phyloP scores from a whole-genome alignment of 2,113 vertebrate species.

The Drymodes brunneopygia region DNA sequence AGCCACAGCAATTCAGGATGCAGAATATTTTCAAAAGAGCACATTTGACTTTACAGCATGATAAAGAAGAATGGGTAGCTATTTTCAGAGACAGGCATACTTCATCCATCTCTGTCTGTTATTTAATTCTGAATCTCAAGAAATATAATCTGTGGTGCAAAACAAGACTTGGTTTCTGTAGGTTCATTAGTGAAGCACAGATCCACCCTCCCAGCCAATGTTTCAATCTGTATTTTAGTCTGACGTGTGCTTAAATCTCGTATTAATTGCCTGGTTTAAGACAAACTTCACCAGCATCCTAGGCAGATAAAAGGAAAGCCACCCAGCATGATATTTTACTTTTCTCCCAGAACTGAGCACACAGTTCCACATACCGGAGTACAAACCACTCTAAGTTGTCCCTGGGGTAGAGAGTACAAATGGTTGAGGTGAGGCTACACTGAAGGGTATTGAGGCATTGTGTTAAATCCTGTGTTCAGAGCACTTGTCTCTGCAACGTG shows the following conservation, averaged over 20 bases:
- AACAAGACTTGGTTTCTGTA: conserved; percentile 5
- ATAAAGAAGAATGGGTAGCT: conserved; percentile 35
- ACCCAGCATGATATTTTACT: not conserved
- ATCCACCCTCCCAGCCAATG: not conserved
- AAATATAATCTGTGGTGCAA: not conserved
- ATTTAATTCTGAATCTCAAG: conserved; percentile 20
- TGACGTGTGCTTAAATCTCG: not conserved
- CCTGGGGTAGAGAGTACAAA: not conserved
- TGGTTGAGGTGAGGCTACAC: not conserved
- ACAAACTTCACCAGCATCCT: not conserved
- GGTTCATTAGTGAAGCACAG: conserved; percentile 11
- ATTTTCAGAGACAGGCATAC: conserved; percentile 23
- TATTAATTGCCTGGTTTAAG: conserved; percentile 2
- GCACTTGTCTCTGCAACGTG: not conserved
- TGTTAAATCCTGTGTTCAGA: not conserved
- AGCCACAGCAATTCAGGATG: not conserved
- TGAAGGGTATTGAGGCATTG: not conserved
- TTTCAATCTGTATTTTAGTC: not conserved
- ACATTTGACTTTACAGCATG: conserved; percentile 5
- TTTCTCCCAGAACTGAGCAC: not conserved
- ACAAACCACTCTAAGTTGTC: not conserved
- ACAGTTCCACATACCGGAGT: not conserved
- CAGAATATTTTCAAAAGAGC: not conserved
- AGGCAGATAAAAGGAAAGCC: not conserved
- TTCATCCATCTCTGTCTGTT: not conserved